These are phyloP conservation scores for Idaea dimidiata DNA, from an alignment of 2,888 invertebrate species.

Conservation along the genomic window DNA sequence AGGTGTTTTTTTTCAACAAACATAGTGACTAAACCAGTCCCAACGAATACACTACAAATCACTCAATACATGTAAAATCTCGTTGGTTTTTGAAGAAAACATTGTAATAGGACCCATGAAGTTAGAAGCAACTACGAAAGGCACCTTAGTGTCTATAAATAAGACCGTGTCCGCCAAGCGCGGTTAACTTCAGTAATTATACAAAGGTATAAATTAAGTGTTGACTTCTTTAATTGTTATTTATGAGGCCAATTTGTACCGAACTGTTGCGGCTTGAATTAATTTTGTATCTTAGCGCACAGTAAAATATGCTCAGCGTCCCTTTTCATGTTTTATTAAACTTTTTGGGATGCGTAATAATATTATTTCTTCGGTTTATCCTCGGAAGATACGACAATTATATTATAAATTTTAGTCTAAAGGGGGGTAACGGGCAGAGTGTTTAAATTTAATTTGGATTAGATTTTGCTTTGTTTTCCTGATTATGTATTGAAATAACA, in stretches of 20 bases:
- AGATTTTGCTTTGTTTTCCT: too few species aligned
- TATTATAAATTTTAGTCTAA: not conserved
- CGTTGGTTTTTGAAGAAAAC: too few species aligned
- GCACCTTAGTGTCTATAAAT: slow-evolving; percentile 19
- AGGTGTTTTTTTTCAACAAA: too few species aligned
- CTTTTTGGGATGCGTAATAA: not conserved
- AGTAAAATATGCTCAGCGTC: slow-evolving; percentile 3
- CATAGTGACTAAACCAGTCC: too few species aligned
- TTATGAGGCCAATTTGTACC: slow-evolving; percentile 18
- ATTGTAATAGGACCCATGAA: slow-evolving; percentile 16
- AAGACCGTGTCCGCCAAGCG: slow-evolving; percentile 20
- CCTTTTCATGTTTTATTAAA: not conserved
- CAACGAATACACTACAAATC: too few species aligned
- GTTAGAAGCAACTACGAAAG: slow-evolving; percentile 11
- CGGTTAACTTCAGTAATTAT: slow-evolving; percentile 27
- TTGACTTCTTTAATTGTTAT: slow-evolving; percentile 26
- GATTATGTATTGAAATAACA: too few species aligned
- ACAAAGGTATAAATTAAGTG: slow-evolving; percentile 27
- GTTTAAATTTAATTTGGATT: not conserved
- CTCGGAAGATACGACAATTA: not conserved
- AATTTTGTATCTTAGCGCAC: slow-evolving; percentile 8
- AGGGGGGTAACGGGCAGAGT: not conserved
- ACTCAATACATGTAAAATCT: too few species aligned
- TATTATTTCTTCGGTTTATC: not conserved
- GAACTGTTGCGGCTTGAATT: slow-evolving; percentile 13